Percentiles rank a stretch among this genome's conserved stretches.
Evolutionary conservation across 53 echinoderm and acorn worm genomes (phyloP).

Genomic region (Luidia sarsii): DNA sequence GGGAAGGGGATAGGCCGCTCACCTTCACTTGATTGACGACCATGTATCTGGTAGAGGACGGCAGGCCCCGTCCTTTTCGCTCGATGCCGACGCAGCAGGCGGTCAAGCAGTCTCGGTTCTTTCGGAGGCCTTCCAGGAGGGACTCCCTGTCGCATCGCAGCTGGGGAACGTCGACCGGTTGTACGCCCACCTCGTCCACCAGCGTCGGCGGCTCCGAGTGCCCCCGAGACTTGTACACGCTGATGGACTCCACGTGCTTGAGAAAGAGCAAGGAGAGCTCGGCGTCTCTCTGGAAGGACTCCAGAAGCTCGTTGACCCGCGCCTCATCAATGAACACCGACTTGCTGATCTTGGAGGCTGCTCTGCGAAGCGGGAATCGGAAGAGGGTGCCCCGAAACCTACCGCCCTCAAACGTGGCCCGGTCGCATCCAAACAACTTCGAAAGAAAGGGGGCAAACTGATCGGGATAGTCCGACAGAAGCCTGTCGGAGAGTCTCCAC

Average conservation of each 20-base stretch:
- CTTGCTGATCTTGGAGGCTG: constrained; percentile 47
- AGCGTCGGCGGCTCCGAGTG: not conserved
- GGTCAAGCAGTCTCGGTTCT: not conserved
- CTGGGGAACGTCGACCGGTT: not conserved
- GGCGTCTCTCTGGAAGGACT: constrained; percentile 73
- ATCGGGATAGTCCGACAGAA: constrained; percentile 46
- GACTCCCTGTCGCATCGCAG: not conserved
- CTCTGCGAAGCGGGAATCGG: constrained; percentile 80
- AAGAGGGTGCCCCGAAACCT: constrained; percentile 79
- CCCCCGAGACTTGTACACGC: constrained; percentile 47
- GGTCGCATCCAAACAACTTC: constrained; percentile 8
- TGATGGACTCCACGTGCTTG: constrained; percentile 64
- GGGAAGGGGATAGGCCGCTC: not conserved
- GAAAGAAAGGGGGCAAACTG: constrained; percentile 72
- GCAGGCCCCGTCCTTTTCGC: not conserved
- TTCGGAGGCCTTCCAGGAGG: not conserved
- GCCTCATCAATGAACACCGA: constrained; percentile 49
- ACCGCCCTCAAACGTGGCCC: constrained; percentile 15
- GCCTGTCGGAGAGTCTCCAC: constrained; percentile 8
- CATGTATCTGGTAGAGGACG: constrained; percentile 11
- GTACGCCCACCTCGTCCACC: constrained; percentile 18
- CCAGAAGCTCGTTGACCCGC: constrained; percentile 46
- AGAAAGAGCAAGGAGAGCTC: constrained; percentile 74
- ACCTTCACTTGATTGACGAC: constrained; percentile 27
- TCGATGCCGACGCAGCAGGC: not conserved